phyloP scores from a whole-genome alignment of 2,888 invertebrate species.

The Ephialtes manifestator region DNA sequence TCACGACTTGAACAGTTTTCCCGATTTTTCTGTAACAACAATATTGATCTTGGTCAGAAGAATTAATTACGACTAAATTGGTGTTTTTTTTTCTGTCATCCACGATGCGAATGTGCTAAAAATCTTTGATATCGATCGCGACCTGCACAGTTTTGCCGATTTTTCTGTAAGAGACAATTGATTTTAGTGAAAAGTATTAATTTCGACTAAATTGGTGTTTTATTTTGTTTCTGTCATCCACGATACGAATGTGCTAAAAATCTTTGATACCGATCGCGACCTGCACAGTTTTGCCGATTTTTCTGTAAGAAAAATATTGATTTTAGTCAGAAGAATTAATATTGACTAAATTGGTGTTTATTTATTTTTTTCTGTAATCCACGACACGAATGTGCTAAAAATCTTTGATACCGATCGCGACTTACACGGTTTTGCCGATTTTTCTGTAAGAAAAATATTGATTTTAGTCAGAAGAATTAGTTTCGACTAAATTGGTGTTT shows the following conservation, averaged over 20 bases:
- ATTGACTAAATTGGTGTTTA: too few species aligned
- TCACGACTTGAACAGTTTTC: neutral
- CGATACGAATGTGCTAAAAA: constrained; percentile 52
- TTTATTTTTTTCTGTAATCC: too few species aligned
- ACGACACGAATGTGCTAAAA: constrained; percentile 55
- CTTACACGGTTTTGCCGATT: neutral
- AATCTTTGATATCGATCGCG: neutral
- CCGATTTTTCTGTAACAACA: neutral
- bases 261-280: neutral
- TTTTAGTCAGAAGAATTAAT: neutral
- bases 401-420: neutral
- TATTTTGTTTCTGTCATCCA: too few species aligned
- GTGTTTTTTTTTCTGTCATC: too few species aligned
- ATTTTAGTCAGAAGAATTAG: neutral
- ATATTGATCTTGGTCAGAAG: neutral
- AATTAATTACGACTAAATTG: neutral
- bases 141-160: neutral
- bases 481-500: neutral
- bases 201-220: too few species aligned
- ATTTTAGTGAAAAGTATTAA: neutral
- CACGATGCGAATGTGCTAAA: constrained; percentile 56
- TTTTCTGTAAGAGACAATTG: neutral
- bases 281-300: neutral
- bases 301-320: neutral
- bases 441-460: neutral